phyloP scores from a whole-genome alignment of 2,888 invertebrate genomes.

The Auanema sp. region DNA sequence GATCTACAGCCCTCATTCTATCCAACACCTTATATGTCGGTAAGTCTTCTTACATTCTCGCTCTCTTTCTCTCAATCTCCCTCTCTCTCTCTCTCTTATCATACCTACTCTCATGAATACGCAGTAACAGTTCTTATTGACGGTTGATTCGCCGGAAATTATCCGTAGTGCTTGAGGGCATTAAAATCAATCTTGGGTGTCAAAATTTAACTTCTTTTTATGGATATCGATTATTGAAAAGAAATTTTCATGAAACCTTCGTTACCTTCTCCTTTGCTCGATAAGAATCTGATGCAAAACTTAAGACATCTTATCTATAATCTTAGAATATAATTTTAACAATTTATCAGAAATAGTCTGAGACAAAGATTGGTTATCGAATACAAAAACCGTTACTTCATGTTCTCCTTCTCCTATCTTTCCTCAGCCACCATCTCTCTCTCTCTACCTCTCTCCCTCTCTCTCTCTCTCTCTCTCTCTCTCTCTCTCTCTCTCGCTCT shows the following conservation, averaged over 20 bases:
- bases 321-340: too few species aligned
- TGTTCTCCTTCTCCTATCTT: too few species aligned
- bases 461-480: conserved; percentile 11
- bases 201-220: not conserved
- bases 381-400: too few species aligned
- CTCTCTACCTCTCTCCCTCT: conserved; percentile 14
- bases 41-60: not conserved
- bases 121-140: too few species aligned
- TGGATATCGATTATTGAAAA: not conserved
- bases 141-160: too few species aligned
- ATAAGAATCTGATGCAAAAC: not conserved
- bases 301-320: conserved; percentile 1
- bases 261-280: not conserved
- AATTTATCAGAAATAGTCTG: too few species aligned
- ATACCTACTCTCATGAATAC: not conserved
- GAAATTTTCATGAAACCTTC: not conserved
- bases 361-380: too few species aligned
- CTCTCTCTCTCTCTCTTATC: conserved; percentile 1
- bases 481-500: conserved; percentile 6
- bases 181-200: not conserved
- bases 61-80: conserved; percentile 2
- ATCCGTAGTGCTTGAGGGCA: too few species aligned
- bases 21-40: not conserved
- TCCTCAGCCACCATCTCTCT: conserved; percentile 4
- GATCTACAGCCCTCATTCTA: not conserved